Evolutionary conservation across 2,888 invertebrate species (phyloP), one percentile per base, ranked within the genome.

Genomic region (Melanchra persicariae): DNA sequence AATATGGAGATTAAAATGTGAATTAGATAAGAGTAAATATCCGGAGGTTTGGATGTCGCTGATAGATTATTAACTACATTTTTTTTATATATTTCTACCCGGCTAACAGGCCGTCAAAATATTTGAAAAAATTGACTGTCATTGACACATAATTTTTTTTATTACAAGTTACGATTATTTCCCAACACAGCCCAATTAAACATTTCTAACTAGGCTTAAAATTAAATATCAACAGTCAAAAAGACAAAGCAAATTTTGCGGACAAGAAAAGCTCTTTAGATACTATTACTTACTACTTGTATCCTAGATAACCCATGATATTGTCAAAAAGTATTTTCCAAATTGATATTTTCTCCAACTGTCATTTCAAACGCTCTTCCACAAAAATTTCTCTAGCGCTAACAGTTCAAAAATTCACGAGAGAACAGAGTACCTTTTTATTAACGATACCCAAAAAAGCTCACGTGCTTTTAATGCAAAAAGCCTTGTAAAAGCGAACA

Each of bases 401-500:
- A 61, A 45, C 24, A 51, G 49, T 74, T 62, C 22, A 37, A 79
- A 73, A 73, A 52, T 40, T 80, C 43, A 52, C 43, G 58, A 59
- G n/a, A 73, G 62, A 61, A 26, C 10, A 34, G 49, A 22, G 47
- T 43, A 37, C 47, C 47, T 10, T 59, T 49, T 72, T 55, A n/a
- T 17, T 62, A 62, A 79, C 60, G 47, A 47, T 68, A 61, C 51
- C 24, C 30, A 45, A 79, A 79, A 81, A 68, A 65, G 6, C 37
- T 54, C 37, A 34, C 65, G 58, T 55, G 51, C 64, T 51, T 79
- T 82, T 65, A 34, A 67, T 67, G 55, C 49, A 79, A 73, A 82
- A 83, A 83, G 24, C 83, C 80, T 62, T 73, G 61, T 62, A 65
- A 83, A 83, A 79, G 19, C 49, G 64, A 45, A 62, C 79, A 58